A percentile compares a stretch with the other conserved stretches of the same genome.
Evolutionary conservation across 2,888 invertebrate species (phyloP).

Genomic region (Aporophyla lueneburgensis): DNA sequence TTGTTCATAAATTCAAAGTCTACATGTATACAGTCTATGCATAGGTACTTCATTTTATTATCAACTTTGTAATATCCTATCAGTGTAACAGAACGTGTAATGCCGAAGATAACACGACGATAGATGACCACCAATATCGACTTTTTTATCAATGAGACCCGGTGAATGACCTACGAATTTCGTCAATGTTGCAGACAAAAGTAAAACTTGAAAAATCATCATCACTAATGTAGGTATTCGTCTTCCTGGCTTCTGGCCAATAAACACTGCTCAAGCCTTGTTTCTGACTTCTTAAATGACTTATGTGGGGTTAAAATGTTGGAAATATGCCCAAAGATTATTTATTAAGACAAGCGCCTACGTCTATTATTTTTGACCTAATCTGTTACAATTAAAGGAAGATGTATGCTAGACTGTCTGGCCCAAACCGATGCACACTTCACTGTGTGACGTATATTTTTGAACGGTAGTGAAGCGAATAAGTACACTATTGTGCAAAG

Average conservation of each 20-base stretch:
- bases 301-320: constrained; percentile 26
- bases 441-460: too few relatives aligned
- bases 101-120: constrained; percentile 3
- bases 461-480: not conserved
- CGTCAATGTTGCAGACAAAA: not conserved
- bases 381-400: constrained; percentile 4
- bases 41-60: not conserved
- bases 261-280: constrained; percentile 24
- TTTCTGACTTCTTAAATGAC: constrained; percentile 30
- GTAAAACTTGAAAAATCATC: constrained; percentile 4
- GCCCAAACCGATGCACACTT: not conserved
- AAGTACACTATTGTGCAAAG: not conserved
- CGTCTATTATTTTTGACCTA: not conserved
- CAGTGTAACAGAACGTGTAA: constrained; percentile 19
- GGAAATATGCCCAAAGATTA: constrained; percentile 27
- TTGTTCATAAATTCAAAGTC: constrained; percentile 20
- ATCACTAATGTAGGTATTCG: constrained; percentile 3
- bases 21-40: not conserved
- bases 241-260: constrained; percentile 36
- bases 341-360: constrained; percentile 20
- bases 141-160: constrained; percentile 13
- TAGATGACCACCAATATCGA: constrained; percentile 41
- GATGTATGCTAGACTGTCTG: not conserved
- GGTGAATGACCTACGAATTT: constrained; percentile 34
- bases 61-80: constrained; percentile 22